A percentile compares a stretch with the other conserved stretches of the same genome.
These are phyloP conservation scores for Microchirus variegatus DNA, from an alignment of 2,797 vertebrate species.

Conservation along the genomic window DNA sequence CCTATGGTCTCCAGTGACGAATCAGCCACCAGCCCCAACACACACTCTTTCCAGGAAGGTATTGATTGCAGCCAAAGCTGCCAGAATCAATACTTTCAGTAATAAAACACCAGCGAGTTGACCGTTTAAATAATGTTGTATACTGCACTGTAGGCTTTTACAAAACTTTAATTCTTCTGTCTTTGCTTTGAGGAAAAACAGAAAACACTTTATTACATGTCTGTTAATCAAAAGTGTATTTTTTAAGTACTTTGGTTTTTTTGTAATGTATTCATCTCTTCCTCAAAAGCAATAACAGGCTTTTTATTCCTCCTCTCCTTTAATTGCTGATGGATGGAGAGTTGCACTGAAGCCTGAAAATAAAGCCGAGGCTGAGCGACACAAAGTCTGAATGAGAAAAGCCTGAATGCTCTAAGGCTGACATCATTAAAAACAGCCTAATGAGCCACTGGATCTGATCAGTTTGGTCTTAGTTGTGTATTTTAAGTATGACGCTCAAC, in stretches of 20 bases:
- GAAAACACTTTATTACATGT: neutral
- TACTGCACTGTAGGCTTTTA: constrained; percentile 19
- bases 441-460: constrained; percentile 64
- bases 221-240: constrained; percentile 15
- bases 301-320: constrained; percentile 25
- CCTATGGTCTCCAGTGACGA: constrained; percentile 33
- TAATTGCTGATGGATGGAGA: constrained; percentile 39
- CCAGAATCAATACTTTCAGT: constrained; percentile 57
- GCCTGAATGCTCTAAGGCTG: constrained; percentile 53
- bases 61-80: constrained; percentile 59
- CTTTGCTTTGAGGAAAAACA: neutral
- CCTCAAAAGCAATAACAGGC: constrained; percentile 14
- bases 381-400: constrained; percentile 48
- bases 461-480: constrained; percentile 39
- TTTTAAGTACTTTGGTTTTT: constrained; percentile 9
- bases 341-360: constrained; percentile 34
- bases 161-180: constrained; percentile 30
- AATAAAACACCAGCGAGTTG: constrained; percentile 55
- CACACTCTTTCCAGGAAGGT: constrained; percentile 53
- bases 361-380: constrained; percentile 35
- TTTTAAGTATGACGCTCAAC: constrained; percentile 24
- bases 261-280: constrained; percentile 18
- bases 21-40: constrained; percentile 43
- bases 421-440: constrained; percentile 66
- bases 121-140: constrained; percentile 51